Evolutionary conservation across 30 jellyfish, hydroid and myxozoan genomes (phyloP), one percentile per base, ranked within the genome.

Genomic region (Aurelia aurita): DNA sequence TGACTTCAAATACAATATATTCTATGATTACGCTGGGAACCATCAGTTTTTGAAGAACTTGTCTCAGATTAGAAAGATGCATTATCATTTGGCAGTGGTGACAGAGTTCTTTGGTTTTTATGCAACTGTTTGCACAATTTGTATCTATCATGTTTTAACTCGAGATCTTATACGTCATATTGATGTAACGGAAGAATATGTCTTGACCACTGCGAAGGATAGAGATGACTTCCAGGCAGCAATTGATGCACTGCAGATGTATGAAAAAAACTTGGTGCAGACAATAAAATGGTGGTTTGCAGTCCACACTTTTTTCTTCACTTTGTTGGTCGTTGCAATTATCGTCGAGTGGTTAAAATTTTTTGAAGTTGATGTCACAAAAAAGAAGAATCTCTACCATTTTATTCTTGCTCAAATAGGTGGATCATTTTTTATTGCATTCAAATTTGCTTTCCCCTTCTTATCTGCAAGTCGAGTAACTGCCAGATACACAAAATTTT

Each of bases 181-280:
- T 61, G 73, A 61, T 22, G 20, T 22, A 16, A 22, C 47, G 15
- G 73, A 61, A n/a, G 19, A 61, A 22, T 61, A 18, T n/a, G 19
- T 61, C 14, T 22, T 61, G 73, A 32, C 31, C 15, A 61, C 35
- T 16, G 73, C 73, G 19, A 61, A 61, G 18, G 39, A 61, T 10
- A 61, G 73, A 61, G 73, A 61, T 18, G 73, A 61, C 15, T 61
- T 61, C 73, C 73, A 61, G 35, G 35, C 20, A 39, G 73, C 73
- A 3, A 32, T 22, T 39, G 35, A 61, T 22, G 5, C 16, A 4
- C 53, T 61, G 47, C 21, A n/a, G 18, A 32, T 22, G 39, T 61
- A 61, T 61, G 73, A 39, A 21, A 61, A 6, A n/a, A 61, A 61
- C 3, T 61, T 61, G 73, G 19, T 61, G 20, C 53, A 22, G 53